A percentile compares a stretch with the other conserved stretches of the same genome.
Conservation (phyloP, 2,888 invertebrate species). For the Endomychus coccineus region DNA sequence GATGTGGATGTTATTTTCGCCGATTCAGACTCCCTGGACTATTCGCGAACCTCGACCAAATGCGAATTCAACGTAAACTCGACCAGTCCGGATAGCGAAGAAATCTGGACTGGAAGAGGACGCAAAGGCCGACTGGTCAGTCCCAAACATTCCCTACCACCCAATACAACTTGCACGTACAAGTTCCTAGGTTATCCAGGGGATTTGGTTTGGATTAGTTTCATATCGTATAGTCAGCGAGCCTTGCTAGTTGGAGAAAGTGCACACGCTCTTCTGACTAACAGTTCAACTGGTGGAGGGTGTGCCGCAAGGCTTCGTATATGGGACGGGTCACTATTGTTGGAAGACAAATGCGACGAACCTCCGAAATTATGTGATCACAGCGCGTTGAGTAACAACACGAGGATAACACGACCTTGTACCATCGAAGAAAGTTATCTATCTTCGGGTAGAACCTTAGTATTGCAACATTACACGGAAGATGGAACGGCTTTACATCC, state of each 20-base stretch:
- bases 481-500: conserved; percentile 76
- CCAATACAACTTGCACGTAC: conserved; percentile 81
- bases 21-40: conserved; percentile 80
- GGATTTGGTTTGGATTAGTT: conserved; percentile 81
- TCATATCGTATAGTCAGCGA: conserved; percentile 76
- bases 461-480: conserved; percentile 52
- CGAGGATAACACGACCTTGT: conserved; percentile 72
- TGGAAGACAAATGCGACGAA: conserved; percentile 69
- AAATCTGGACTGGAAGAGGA: conserved; percentile 51
- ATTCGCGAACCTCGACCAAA: conserved; percentile 53
- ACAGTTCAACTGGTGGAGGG: conserved; percentile 38
- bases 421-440: conserved; percentile 74
- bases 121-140: conserved; percentile 68
- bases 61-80: conserved; percentile 75
- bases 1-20: conserved; percentile 83
- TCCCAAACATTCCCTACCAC: conserved; percentile 76
- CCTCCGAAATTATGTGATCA: conserved; percentile 78
- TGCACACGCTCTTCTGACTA: conserved; percentile 34
- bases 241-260: conserved; percentile 55
- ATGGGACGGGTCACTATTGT: conserved; percentile 62
- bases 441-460: conserved; percentile 45
- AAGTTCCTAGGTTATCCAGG: conserved; percentile 70
- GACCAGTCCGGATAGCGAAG: conserved; percentile 57
- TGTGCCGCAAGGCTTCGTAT: conserved; percentile 67
- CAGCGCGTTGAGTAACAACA: conserved; percentile 63